phyloP scores from a whole-genome alignment of 2,797 vertebrate species.

The Mus caroli region DNA sequence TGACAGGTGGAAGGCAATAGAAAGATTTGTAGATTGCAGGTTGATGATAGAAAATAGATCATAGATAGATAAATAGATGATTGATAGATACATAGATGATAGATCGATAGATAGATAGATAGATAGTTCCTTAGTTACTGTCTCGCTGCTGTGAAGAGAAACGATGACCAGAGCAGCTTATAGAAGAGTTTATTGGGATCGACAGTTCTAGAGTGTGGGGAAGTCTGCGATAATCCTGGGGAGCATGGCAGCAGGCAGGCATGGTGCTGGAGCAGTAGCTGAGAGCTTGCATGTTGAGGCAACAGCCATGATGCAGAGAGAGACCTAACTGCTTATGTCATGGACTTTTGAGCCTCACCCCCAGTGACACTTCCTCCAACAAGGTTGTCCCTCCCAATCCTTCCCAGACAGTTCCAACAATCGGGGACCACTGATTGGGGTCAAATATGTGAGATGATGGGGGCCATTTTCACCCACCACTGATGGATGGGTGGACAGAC shows the following conservation, averaged over 20 bases:
- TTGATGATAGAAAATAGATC: neutral
- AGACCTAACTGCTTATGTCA: neutral
- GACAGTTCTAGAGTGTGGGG: neutral
- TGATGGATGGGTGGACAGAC: neutral
- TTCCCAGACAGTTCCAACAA: neutral
- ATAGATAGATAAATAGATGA: no score
- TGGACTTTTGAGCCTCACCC: neutral
- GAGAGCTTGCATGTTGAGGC: neutral
- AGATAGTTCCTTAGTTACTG: neutral
- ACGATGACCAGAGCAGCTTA: neutral
- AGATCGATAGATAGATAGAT: no score
- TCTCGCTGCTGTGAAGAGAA: neutral
- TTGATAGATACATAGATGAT: no score
- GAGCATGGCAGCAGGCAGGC: neutral
- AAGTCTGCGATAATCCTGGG: neutral
- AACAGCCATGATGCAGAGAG: neutral
- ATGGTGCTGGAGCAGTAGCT: neutral
- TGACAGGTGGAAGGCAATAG: neutral
- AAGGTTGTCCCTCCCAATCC: neutral
- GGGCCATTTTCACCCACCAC: neutral
- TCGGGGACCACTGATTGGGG: neutral
- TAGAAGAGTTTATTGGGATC: neutral
- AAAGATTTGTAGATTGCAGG: neutral
- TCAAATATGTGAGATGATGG: neutral
- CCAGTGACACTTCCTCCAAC: neutral